These are phyloP conservation scores for Pocota personata DNA, from an alignment of 2,888 invertebrate species.

Conservation along the genomic window DNA sequence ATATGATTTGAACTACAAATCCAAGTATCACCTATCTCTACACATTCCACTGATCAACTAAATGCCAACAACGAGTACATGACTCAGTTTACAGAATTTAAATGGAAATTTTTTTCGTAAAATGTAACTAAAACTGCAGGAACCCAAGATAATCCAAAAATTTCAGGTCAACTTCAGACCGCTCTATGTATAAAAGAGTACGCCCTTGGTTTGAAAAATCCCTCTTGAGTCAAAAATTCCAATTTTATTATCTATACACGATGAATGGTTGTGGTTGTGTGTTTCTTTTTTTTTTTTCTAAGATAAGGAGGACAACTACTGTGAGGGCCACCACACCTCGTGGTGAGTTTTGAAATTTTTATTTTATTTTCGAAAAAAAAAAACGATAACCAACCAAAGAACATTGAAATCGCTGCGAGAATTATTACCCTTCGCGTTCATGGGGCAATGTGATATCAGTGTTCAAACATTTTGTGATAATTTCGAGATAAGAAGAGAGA, in stretches of 20 bases:
- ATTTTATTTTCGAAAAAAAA: background rate
- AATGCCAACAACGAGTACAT: background rate
- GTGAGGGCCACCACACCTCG: background rate
- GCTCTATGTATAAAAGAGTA: background rate
- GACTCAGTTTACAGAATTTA: background rate
- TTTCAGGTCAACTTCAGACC: conserved; percentile 6
- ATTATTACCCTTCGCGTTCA: background rate
- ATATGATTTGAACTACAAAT: no score
- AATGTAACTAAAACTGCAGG: background rate
- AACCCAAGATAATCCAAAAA: conserved; percentile 2
- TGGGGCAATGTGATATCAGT: conserved; percentile 34
- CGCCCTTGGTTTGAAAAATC: background rate
- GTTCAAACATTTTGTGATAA: conserved; percentile 51
- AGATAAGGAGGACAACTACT: conserved; percentile 12
- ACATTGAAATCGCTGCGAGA: background rate
- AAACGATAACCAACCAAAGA: background rate
- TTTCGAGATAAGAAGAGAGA: conserved; percentile 38
- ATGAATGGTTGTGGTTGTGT: conserved; percentile 10
- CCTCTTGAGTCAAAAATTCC: background rate
- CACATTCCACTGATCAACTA: conserved; percentile 2
- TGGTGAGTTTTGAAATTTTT: conserved; percentile 14
- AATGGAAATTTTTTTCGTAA: background rate
- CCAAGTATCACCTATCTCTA: background rate
- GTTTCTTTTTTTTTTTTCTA: background rate
- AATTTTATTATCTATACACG: background rate